These are phyloP conservation scores for Pterocles orientalis DNA, from an alignment of 2,113 vertebrate species.

Conservation along the genomic window DNA sequence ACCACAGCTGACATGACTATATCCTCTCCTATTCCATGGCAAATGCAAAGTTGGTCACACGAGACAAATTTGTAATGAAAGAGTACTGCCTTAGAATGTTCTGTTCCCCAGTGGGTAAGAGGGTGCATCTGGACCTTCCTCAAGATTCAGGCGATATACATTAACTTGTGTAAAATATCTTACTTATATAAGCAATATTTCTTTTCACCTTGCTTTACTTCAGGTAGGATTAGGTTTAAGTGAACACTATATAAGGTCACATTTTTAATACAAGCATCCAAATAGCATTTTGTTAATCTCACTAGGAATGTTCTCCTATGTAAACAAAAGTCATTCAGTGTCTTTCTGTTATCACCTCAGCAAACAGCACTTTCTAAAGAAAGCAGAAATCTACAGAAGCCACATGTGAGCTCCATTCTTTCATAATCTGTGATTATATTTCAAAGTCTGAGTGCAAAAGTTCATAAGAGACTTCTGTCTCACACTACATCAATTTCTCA, in stretches of 20 bases:
- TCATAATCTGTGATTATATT: background rate
- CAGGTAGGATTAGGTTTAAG: background rate
- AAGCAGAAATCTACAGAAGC: background rate
- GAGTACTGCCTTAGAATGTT: background rate
- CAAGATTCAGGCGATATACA: background rate
- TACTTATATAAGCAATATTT: background rate
- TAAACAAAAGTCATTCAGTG: background rate
- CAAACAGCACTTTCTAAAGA: background rate
- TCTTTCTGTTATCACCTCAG: background rate
- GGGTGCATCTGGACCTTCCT: background rate
- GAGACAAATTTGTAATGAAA: background rate
- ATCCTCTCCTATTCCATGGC: background rate
- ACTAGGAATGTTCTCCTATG: background rate
- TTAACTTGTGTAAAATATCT: background rate
- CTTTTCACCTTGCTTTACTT: background rate
- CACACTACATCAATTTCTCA: background rate
- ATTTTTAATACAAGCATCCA: background rate
- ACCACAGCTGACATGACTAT: fast-evolving
- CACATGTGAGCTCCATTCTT: background rate
- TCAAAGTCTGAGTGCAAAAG: background rate
- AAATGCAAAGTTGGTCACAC: background rate
- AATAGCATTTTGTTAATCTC: background rate
- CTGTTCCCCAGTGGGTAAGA: background rate
- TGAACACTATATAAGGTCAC: background rate
- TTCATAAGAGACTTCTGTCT: background rate